These are phyloP conservation scores for Echinometra lucunter DNA, from an alignment of 53 echinoderm and acorn worm genomes.

Conservation along the genomic window DNA sequence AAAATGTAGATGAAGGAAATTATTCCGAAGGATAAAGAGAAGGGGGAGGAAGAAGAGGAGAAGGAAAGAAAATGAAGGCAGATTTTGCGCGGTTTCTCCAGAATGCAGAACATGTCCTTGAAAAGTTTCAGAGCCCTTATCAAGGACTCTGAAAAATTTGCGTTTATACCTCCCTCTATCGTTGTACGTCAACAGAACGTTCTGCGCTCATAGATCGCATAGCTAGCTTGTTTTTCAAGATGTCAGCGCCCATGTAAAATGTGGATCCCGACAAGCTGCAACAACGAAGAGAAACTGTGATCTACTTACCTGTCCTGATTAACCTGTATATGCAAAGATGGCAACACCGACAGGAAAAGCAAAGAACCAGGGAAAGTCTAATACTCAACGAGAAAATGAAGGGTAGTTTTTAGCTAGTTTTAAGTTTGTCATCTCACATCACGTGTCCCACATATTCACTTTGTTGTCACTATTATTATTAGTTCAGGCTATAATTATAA, in stretches of 20 bases:
- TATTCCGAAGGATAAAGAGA: too few species aligned
- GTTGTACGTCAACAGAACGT: neutral
- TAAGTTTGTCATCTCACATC: too few species aligned
- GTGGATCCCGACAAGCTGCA: neutral
- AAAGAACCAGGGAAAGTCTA: neutral
- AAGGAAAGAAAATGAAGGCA: too few species aligned
- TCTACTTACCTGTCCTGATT: neutral
- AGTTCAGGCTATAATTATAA: too few species aligned
- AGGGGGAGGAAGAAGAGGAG: too few species aligned
- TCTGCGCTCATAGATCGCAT: too few species aligned
- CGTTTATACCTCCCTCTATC: neutral
- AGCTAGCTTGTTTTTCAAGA: neutral
- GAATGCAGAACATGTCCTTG: too few species aligned
- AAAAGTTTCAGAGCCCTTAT: too few species aligned
- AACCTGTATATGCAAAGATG: neutral
- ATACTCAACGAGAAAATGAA: neutral
- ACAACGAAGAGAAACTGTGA: neutral
- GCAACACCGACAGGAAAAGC: neutral
- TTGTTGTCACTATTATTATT: neutral
- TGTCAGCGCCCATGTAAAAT: slow-evolving; percentile 25
- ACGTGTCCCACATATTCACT: neutral
- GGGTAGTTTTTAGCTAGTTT: neutral
- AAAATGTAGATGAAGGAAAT: too few species aligned
- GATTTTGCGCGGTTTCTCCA: too few species aligned
- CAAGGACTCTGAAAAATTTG: neutral